Evolutionary conservation across 2,888 invertebrate genomes (phyloP).

Genomic region (Harpalus rufipes): DNA sequence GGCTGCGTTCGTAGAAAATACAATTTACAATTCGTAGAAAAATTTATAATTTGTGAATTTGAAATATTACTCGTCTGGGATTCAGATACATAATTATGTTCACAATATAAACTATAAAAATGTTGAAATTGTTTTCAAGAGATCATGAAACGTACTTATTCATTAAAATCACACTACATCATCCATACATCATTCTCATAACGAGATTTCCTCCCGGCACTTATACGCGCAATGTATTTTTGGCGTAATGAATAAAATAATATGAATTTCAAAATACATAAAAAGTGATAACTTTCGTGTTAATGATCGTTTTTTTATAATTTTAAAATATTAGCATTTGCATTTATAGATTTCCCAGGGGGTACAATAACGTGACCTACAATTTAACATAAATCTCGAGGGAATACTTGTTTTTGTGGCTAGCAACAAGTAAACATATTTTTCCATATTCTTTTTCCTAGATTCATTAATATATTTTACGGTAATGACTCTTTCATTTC

Average conservation of each 20-base stretch:
- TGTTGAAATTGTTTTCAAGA: not conserved
- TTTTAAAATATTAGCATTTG: constrained; percentile 31
- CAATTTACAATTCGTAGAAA: too few relatives aligned
- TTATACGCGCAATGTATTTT: not conserved
- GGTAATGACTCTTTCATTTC: not conserved
- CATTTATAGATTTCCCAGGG: constrained; percentile 26
- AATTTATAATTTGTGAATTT: too few relatives aligned
- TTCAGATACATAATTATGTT: too few relatives aligned
- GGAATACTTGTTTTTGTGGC: constrained; percentile 1
- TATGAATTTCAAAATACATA: not conserved
- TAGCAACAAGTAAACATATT: constrained; percentile 9
- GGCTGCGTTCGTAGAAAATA: too few relatives aligned
- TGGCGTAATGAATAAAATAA: not conserved
- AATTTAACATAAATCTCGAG: constrained; percentile 22
- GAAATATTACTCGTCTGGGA: too few relatives aligned
- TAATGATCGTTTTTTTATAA: constrained; percentile 24
- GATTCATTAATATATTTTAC: constrained; percentile 3
- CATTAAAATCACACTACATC: not conserved
- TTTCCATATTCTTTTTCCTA: not conserved
- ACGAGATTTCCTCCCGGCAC: not conserved
- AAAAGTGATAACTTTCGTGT: not conserved
- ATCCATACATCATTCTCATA: not conserved
- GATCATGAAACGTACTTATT: not conserved
- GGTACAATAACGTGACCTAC: constrained; percentile 11
- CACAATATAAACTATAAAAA: too few relatives aligned